A percentile compares a stretch with the other conserved stretches of the same genome.
phyloP scores from a whole-genome alignment of 2,888 invertebrate genomes.

The Chrysina gloriosa region DNA sequence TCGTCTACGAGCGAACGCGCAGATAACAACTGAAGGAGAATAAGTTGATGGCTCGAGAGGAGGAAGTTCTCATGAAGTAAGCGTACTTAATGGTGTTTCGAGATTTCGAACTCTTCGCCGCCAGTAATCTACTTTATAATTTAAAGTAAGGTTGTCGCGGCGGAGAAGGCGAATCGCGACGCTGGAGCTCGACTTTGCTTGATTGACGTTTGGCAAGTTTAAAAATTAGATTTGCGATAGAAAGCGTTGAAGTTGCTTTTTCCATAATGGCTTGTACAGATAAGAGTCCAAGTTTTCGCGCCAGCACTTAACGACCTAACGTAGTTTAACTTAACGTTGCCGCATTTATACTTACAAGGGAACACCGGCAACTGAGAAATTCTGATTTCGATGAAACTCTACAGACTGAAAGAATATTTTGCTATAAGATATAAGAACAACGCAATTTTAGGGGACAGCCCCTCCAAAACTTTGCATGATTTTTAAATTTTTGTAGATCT shows the following conservation, averaged over 20 bases:
- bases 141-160: background rate
- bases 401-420: too few relatives aligned
- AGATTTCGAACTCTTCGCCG: conserved; percentile 1
- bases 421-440: too few relatives aligned
- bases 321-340: too few relatives aligned
- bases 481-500: too few relatives aligned
- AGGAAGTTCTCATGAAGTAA: conserved; percentile 3
- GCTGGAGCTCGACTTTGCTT: background rate
- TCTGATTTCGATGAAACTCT: too few relatives aligned
- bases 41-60: background rate
- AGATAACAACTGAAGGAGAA: background rate
- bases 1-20: background rate
- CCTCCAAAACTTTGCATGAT: too few relatives aligned
- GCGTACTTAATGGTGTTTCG: conserved; percentile 1
- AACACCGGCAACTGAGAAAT: too few relatives aligned
- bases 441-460: too few relatives aligned
- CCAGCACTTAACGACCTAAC: too few relatives aligned
- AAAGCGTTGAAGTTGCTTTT: background rate
- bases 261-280: background rate
- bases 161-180: background rate
- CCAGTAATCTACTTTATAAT: conserved; percentile 3
- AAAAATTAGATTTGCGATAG: background rate
- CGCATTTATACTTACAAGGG: too few relatives aligned
- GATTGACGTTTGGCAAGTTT: background rate
- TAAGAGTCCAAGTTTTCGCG: background rate